Conservation (phyloP, 2,888 invertebrate genomes). For the Drosophila atripex region DNA sequence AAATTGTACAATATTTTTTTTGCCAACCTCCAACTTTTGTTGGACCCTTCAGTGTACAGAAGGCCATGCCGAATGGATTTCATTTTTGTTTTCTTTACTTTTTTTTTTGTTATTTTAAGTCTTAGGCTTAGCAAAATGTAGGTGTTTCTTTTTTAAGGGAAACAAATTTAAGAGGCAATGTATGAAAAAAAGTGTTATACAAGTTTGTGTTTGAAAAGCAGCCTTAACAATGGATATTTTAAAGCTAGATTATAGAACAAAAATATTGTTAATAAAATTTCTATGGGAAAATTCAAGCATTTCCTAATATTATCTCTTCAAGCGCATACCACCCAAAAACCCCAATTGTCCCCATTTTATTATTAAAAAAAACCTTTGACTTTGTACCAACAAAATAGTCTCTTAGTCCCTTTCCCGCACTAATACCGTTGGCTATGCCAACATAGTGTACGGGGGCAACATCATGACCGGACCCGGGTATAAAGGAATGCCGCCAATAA, state of each 20-base stretch:
- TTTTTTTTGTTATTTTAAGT: conserved; percentile 2
- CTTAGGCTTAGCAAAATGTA: not conserved
- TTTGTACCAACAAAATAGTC: conserved; percentile 66
- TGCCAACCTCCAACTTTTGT: conserved; percentile 9
- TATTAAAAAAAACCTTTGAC: conserved; percentile 42
- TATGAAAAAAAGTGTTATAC: not conserved
- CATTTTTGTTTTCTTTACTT: conserved; percentile 2
- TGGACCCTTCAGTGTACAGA: not conserved
- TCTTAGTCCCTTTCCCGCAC: conserved; percentile 38
- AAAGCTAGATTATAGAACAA: too few species aligned
- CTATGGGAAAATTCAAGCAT: not conserved
- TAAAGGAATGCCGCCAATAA: conserved; percentile 60
- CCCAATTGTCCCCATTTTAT: conserved; percentile 37
- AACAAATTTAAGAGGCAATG: not conserved
- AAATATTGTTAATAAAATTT: not conserved
- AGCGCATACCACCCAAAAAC: not conserved
- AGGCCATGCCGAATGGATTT: not conserved
- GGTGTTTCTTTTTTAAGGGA: not conserved
- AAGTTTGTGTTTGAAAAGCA: too few species aligned
- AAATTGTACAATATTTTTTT: conserved; percentile 75
- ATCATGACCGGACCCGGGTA: conserved; percentile 7
- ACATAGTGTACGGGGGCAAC: conserved; percentile 13
- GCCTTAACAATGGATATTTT: too few species aligned
- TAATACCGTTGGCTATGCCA: conserved; percentile 21
- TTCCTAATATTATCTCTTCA: not conserved